phyloP scores from a whole-genome alignment of 92 coral and sea anemone genomes.

The Montipora capitata region DNA sequence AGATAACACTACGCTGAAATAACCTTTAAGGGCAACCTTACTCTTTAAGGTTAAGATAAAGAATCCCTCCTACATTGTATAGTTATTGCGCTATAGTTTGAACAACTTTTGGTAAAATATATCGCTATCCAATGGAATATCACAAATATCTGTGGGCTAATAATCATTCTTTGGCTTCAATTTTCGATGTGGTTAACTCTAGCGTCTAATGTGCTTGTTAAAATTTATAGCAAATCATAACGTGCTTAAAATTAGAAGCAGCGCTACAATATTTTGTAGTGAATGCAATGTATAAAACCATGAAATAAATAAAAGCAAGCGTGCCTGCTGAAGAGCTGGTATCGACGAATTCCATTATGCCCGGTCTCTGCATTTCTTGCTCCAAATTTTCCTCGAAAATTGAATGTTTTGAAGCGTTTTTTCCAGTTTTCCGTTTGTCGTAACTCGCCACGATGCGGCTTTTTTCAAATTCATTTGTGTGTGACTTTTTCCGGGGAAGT shows the following conservation, averaged over 20 bases:
- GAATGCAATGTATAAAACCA: background rate
- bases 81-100: no score
- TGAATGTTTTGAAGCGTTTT: constrained; percentile 1
- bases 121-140: background rate
- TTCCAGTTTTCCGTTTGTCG: constrained; percentile 7
- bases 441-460: constrained; percentile 36
- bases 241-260: constrained; percentile 12
- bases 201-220: constrained; percentile 16
- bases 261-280: background rate
- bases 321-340: constrained; percentile 43
- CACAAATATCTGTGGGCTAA: background rate
- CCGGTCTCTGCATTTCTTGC: constrained; percentile 7
- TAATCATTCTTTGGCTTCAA: background rate
- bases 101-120: background rate
- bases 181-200: constrained; percentile 2
- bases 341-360: constrained; percentile 42
- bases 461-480: constrained; percentile 26
- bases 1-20: constrained; percentile 1
- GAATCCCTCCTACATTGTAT: background rate
- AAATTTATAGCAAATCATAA: constrained; percentile 10
- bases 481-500: constrained; percentile 51
- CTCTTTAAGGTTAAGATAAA: background rate
- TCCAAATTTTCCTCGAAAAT: background rate
- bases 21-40: constrained; percentile 2
- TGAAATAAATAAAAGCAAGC: constrained; percentile 26